Evolutionary conservation across 1,140 invertebrate species (phyloP), one percentile per base, ranked within the genome.

Genomic region (Drosophila nikananu): DNA sequence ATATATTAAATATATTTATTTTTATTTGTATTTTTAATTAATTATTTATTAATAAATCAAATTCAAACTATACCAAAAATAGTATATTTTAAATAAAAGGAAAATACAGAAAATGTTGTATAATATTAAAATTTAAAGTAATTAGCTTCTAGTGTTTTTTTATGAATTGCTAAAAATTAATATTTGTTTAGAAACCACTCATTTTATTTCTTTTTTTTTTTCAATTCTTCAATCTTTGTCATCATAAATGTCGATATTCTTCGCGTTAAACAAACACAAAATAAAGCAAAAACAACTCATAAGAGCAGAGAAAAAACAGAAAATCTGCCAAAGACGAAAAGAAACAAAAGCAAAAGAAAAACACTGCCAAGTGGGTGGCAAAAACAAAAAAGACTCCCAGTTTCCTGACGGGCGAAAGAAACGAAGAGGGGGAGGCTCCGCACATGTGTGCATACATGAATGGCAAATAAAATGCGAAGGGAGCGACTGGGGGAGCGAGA

Each of bases 381-480:
- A 62, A 55, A 21, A 46, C 46, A 51, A 52, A 52, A 51, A 51
- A 23, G 62, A 55, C 39, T 49, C 44, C 60, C 41, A 67, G 32
- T 63, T 37, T 49, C 15, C 12, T 21, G 35, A 21, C 21, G 9
- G 41, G 30, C 32, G 21, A 35, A 3, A 13, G 59, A 17, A 30
- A 7, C 21, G 51, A 48, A 32, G 46, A 51, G 65, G 42, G 21
- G 44, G 23, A 17, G 13, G 9, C 66, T 67, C 52, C 67, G 75
- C 70, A 80, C 78, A 86, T 80, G 73, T 86, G 86, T 89, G 86
- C 86, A 89, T 89, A 89, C 81, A 90, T 89, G 86, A 89, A 89
- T 89, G 86, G 78, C 86, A 89, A 89, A 91, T 89, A 89, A 80
- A 89, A 79, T 67, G 84, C 32, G 65, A 89, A 74, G 51, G 80